Percentiles rank a stretch among this genome's conserved stretches.
phyloP scores from a whole-genome alignment of 2,888 invertebrate genomes.

The Apoda limacodes region DNA sequence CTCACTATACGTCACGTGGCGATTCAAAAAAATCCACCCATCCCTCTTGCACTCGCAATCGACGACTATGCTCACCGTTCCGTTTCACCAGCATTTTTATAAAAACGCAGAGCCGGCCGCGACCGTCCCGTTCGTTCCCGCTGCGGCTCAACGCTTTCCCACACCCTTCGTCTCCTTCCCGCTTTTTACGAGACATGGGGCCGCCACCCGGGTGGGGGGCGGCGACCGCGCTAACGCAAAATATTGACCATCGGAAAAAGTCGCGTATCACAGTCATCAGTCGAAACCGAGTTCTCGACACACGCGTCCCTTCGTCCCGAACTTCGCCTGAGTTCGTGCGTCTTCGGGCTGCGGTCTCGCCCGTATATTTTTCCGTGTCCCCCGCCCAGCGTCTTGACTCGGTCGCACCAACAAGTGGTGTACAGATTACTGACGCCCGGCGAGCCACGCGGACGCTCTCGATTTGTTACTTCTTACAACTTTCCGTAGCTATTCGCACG shows the following conservation, averaged over 20 bases:
- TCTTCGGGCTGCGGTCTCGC: conserved; percentile 64
- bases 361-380: conserved; percentile 56
- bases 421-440: conserved; percentile 31
- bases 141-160: conserved; percentile 46
- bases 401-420: conserved; percentile 62
- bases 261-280: conserved; percentile 71
- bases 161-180: conserved; percentile 69
- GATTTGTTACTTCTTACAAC: conserved; percentile 59
- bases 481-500: conserved; percentile 50
- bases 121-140: conserved; percentile 64
- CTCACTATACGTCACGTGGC: conserved; percentile 65
- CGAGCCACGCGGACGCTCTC: conserved; percentile 42
- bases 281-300: conserved; percentile 65
- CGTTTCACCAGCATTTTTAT: conserved; percentile 63
- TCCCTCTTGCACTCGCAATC: conserved; percentile 46
- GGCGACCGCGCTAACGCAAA: conserved; percentile 69
- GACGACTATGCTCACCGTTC: conserved; percentile 30
- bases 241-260: conserved; percentile 73
- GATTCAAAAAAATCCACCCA: conserved; percentile 65
- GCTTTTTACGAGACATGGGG: conserved; percentile 71
- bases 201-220: conserved; percentile 62
- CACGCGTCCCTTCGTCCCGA: conserved; percentile 55
- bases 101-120: conserved; percentile 68
- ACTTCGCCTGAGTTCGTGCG: conserved; percentile 61
- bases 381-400: conserved; percentile 57